phyloP scores from a whole-genome alignment of 2,113 vertebrate genomes.

The Maccullochella peelii region DNA sequence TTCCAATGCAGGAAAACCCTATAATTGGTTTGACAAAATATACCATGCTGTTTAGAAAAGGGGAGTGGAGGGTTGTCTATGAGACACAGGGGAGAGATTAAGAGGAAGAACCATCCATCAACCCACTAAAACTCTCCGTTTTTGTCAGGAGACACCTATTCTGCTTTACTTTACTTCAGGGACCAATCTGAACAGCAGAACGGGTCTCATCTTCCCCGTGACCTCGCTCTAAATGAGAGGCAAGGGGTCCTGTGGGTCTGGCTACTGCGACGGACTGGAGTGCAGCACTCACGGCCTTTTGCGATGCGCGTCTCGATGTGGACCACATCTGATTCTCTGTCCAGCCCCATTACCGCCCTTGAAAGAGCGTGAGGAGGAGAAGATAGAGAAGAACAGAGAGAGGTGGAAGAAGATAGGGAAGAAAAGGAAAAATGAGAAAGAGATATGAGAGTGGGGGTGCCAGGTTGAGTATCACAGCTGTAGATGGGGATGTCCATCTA shows the following conservation, averaged over 20 bases:
- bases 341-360: slow-evolving; percentile 93
- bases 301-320: slow-evolving; percentile 93
- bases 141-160: slow-evolving; percentile 74
- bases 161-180: slow-evolving; percentile 73
- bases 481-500: too few relatives aligned
- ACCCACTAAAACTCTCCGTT: slow-evolving; percentile 70
- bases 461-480: slow-evolving; percentile 21
- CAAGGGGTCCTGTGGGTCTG: slow-evolving; percentile 70
- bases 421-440: slow-evolving; percentile 41
- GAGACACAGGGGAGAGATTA: slow-evolving; percentile 74
- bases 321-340: slow-evolving; percentile 94
- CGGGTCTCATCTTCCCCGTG: slow-evolving; percentile 73
- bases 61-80: slow-evolving; percentile 56
- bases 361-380: slow-evolving; percentile 59
- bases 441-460: slow-evolving; percentile 17
- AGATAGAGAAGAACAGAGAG: slow-evolving; percentile 51
- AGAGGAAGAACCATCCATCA: slow-evolving; percentile 72
- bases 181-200: slow-evolving; percentile 71
- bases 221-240: slow-evolving; percentile 80
- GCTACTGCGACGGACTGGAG: slow-evolving; percentile 49
- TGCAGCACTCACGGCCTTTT: slow-evolving; percentile 92
- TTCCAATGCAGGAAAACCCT: slow-evolving; percentile 37
- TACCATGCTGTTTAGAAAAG: slow-evolving; percentile 53
- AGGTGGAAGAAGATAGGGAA: slow-evolving; percentile 40
- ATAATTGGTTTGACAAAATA: slow-evolving; percentile 72